Percentiles rank a stretch among this genome's conserved stretches.
These are phyloP conservation scores for Pachymerium ferrugineum DNA, from an alignment of 2,888 invertebrate genomes.

Conservation along the genomic window DNA sequence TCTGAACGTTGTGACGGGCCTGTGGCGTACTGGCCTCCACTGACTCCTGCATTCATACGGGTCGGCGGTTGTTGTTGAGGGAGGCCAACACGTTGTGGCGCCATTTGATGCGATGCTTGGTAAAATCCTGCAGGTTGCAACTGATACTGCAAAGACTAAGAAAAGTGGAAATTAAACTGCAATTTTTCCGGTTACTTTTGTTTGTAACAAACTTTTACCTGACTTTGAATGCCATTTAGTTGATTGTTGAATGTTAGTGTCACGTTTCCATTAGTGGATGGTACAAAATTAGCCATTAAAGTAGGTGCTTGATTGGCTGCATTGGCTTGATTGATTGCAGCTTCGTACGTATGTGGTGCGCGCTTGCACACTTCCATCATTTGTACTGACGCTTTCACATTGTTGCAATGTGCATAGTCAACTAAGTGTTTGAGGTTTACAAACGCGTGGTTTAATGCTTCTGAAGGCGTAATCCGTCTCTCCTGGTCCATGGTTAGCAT, in stretches of 20 bases:
- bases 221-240: conserved; percentile 48
- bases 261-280: conserved; percentile 73
- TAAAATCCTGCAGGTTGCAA: conserved; percentile 56
- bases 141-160: conserved; percentile 64
- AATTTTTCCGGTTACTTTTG: no score
- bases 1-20: conserved; percentile 59
- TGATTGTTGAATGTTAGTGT: conserved; percentile 85
- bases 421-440: conserved; percentile 87
- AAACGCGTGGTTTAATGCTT: conserved; percentile 91
- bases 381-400: conserved; percentile 93
- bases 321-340: conserved; percentile 52
- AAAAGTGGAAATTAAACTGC: no score
- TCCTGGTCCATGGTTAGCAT: conserved; percentile 99
- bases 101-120: conserved; percentile 43
- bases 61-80: conserved; percentile 39
- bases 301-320: conserved; percentile 41
- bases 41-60: conserved; percentile 41
- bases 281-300: conserved; percentile 68
- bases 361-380: conserved; percentile 85
- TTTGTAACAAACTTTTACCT: no score
- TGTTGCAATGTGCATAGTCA: conserved; percentile 94
- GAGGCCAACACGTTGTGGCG: conserved; percentile 39
- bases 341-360: conserved; percentile 48
- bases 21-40: conserved; percentile 44
- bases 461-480: conserved; percentile 88